A percentile compares a stretch with the other conserved stretches of the same genome.
Conservation (phyloP, 2,113 vertebrate species). For the Illadopsis cleaveri region DNA sequence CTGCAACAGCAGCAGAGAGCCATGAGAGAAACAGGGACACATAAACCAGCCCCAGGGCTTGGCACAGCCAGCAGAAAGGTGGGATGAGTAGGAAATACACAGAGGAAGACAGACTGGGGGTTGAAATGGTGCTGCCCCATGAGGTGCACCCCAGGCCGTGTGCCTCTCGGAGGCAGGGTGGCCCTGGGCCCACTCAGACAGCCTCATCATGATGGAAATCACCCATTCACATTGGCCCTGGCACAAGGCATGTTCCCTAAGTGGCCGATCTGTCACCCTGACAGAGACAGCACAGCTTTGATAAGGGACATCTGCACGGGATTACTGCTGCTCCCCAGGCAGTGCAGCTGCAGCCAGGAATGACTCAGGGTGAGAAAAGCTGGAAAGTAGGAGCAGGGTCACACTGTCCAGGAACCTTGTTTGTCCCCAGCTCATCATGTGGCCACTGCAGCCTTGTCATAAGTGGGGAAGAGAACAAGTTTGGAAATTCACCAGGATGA, state of each 20-base stretch:
- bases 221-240: accelerated
- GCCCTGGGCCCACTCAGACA: not conserved
- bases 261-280: not conserved
- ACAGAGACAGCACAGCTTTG: not conserved
- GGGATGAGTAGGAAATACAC: not conserved
- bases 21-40: accelerated
- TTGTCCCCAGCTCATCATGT: not conserved
- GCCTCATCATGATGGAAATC: accelerated
- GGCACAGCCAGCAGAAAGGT: not conserved
- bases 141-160: not conserved
- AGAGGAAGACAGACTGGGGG: not conserved
- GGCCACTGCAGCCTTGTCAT: not conserved
- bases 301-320: not conserved
- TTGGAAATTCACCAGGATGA: not conserved
- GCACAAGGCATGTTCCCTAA: accelerated
- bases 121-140: not conserved
- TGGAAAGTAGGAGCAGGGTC: accelerated
- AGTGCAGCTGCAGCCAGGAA: not conserved
- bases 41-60: not conserved
- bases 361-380: not conserved
- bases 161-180: not conserved
- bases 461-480: not conserved
- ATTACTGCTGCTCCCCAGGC: not conserved
- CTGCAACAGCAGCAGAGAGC: not conserved
- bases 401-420: accelerated